Percentiles rank a stretch among this genome's conserved stretches.
Evolutionary conservation across 2,797 vertebrate genomes (phyloP).

Genomic region (Gouania willdenowi): DNA sequence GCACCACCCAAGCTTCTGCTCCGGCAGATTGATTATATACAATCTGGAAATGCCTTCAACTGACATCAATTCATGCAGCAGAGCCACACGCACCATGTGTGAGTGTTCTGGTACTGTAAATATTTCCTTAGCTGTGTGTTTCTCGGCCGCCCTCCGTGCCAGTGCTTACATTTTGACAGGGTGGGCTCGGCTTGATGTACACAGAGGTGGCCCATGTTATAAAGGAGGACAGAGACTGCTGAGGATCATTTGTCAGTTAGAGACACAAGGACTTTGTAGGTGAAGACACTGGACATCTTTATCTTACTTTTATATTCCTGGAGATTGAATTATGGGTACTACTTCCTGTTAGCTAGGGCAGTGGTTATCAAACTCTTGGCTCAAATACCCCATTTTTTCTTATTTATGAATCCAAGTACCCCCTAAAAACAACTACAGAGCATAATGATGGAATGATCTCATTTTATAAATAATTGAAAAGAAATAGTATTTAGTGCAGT

Average conservation of each 20-base stretch:
- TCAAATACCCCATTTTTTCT: too few species aligned
- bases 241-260: conserved; percentile 6
- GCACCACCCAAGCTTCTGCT: conserved; percentile 45
- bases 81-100: conserved; percentile 54
- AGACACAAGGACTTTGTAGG: too few species aligned
- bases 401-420: too few species aligned
- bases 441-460: too few species aligned
- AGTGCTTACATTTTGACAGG: conserved; percentile 33
- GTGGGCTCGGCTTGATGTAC: conserved; percentile 32
- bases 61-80: conserved; percentile 51
- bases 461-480: too few species aligned
- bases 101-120: conserved; percentile 69
- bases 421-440: too few species aligned
- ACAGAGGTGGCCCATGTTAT: conserved; percentile 5
- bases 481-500: too few species aligned
- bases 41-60: conserved; percentile 56
- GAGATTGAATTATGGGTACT: too few species aligned
- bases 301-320: too few species aligned
- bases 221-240: conserved; percentile 9
- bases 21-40: conserved; percentile 65
- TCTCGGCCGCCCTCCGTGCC: conserved; percentile 56
- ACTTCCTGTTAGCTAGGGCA: too few species aligned
- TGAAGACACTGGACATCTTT: too few species aligned
- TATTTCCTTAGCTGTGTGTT: conserved; percentile 73
- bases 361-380: too few species aligned